These are phyloP conservation scores for Natrix natrix DNA, from an alignment of 2,797 vertebrate genomes.

Conservation along the genomic window DNA sequence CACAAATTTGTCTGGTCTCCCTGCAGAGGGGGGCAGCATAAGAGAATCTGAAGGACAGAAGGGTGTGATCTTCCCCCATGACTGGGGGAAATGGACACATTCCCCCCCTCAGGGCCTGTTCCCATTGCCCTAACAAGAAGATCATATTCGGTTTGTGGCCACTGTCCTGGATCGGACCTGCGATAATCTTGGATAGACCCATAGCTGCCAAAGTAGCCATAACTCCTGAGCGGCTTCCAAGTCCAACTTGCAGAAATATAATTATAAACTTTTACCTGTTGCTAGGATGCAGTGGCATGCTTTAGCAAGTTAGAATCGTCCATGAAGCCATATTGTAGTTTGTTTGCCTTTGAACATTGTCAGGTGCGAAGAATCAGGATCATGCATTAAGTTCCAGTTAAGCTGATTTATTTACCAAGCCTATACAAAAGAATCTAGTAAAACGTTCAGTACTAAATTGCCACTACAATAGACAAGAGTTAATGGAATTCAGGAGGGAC, in stretches of 20 bases:
- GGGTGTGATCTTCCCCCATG: neutral
- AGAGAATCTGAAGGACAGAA: neutral
- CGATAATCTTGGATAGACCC: neutral
- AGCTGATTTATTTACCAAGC: neutral
- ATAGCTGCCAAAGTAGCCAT: neutral
- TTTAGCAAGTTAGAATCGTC: neutral
- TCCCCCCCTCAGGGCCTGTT: neutral
- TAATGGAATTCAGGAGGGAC: neutral
- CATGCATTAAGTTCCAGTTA: neutral
- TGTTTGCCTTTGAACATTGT: neutral
- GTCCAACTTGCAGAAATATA: neutral
- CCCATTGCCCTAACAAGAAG: neutral
- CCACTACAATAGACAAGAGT: neutral
- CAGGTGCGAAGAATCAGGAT: neutral
- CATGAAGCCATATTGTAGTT: neutral
- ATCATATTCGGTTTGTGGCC: neutral
- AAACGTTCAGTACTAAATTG: neutral
- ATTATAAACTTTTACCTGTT: neutral
- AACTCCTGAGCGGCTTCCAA: neutral
- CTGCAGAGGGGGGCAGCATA: neutral
- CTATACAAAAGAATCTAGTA: neutral
- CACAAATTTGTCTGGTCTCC: neutral
- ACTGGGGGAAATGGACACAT: neutral
- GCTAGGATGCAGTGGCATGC: neutral
- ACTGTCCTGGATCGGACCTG: neutral